Evolutionary conservation across 2,113 vertebrate genomes (phyloP).

Genomic region (Oceanites oceanicus): DNA sequence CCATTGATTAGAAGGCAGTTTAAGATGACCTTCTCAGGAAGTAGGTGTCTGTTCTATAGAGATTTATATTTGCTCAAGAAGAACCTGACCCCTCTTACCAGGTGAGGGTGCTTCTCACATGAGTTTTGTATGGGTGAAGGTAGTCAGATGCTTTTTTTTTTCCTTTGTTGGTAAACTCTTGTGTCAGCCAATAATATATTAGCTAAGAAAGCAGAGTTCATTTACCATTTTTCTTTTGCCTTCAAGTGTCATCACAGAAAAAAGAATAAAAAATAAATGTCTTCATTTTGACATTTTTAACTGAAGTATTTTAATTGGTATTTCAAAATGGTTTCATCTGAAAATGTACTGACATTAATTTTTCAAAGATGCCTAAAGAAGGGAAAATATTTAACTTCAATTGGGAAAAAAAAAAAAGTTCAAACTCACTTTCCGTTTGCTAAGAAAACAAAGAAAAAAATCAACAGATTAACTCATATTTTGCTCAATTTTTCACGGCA

Average conservation of each 20-base stretch:
- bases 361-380: neutral
- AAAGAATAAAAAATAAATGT: neutral
- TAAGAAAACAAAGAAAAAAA: neutral
- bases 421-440: neutral
- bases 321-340: neutral
- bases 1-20: neutral
- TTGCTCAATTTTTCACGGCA: neutral
- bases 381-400: neutral
- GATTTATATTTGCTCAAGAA: neutral
- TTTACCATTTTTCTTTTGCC: neutral
- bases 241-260: neutral
- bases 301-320: neutral
- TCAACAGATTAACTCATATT: neutral
- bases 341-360: neutral
- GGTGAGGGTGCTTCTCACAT: neutral
- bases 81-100: neutral
- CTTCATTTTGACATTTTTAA: constrained; percentile 1
- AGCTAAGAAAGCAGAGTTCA: neutral
- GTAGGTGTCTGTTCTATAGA: neutral
- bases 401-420: neutral
- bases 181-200: neutral
- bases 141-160: neutral
- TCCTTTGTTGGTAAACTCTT: neutral
- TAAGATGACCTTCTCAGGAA: neutral
- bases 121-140: neutral